Percentiles rank a stretch among this genome's conserved stretches.
phyloP scores from a whole-genome alignment of 2,113 vertebrate genomes.

The Podarcis muralis region DNA sequence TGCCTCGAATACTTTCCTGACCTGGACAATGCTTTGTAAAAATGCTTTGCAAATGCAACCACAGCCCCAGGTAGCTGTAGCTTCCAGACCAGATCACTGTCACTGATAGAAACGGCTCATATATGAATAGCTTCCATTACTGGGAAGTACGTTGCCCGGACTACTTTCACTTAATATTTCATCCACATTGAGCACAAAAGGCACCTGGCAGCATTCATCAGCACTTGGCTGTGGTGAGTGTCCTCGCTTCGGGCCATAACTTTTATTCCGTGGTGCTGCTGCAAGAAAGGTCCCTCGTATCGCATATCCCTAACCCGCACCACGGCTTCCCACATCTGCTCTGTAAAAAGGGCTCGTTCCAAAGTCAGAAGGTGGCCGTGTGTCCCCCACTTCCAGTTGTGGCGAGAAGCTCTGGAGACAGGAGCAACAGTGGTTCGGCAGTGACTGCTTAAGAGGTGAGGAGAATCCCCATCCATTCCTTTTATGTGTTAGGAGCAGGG shows the following conservation, averaged over 20 bases:
- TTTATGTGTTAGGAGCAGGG: not conserved
- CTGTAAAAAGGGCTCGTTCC: not conserved
- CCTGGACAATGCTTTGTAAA: not conserved
- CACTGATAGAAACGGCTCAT: not conserved
- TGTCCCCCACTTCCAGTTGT: not conserved
- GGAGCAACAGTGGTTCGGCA: not conserved
- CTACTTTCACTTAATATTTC: conserved; percentile 15
- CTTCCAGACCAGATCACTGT: conserved; percentile 7
- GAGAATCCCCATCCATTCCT: not conserved
- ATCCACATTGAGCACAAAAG: not conserved
- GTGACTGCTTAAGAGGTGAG: not conserved
- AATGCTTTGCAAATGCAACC: not conserved
- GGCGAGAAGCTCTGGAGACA: not conserved
- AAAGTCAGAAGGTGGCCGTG: not conserved
- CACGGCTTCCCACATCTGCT: not conserved
- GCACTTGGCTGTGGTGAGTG: not conserved
- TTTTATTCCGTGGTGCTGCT: not conserved
- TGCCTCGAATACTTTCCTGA: conserved; percentile 50
- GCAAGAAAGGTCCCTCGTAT: not conserved
- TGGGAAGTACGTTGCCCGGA: conserved; percentile 12
- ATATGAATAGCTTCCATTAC: not conserved
- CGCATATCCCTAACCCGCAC: not conserved
- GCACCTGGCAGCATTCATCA: rapidly evolving
- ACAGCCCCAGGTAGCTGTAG: not conserved
- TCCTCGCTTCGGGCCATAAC: not conserved